phyloP scores from a whole-genome alignment of 2,113 vertebrate genomes.

The Chinchilla lanigera region DNA sequence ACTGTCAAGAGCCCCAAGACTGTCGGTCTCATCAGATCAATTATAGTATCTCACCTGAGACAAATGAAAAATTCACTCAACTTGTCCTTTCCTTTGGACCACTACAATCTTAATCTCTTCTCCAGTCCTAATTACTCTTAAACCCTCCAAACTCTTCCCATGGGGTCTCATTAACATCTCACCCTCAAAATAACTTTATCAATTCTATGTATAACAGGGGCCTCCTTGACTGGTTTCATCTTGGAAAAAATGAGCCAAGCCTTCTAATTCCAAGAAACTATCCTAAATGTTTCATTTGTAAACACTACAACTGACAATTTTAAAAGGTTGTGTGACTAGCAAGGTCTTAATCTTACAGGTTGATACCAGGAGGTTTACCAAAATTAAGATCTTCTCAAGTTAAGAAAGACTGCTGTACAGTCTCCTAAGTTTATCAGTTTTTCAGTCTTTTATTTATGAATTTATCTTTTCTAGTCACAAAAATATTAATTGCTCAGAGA shows the following conservation, averaged over 20 bases:
- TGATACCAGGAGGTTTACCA: not conserved
- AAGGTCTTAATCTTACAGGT: not conserved
- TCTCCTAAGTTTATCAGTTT: not conserved
- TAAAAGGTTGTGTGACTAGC: not conserved
- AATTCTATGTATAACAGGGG: not conserved
- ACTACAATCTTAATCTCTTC: not conserved
- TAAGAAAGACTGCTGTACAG: not conserved
- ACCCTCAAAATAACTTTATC: not conserved
- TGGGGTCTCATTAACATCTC: not conserved
- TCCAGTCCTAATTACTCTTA: not conserved
- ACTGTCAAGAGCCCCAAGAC: not conserved
- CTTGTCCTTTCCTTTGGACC: not conserved
- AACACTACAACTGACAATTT: not conserved
- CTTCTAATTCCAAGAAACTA: not conserved
- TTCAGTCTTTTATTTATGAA: not conserved
- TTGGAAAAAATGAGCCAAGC: not conserved
- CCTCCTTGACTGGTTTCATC: not conserved
- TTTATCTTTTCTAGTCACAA: not conserved
- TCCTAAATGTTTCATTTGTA: not conserved
- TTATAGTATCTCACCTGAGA: not conserved
- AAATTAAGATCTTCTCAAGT: not conserved
- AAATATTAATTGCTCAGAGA: conserved; percentile 11
- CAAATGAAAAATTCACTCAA: not conserved
- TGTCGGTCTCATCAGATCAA: not conserved
- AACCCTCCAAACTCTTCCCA: not conserved